phyloP scores from a whole-genome alignment of 2,113 vertebrate genomes.

The Spilogale gracilis region DNA sequence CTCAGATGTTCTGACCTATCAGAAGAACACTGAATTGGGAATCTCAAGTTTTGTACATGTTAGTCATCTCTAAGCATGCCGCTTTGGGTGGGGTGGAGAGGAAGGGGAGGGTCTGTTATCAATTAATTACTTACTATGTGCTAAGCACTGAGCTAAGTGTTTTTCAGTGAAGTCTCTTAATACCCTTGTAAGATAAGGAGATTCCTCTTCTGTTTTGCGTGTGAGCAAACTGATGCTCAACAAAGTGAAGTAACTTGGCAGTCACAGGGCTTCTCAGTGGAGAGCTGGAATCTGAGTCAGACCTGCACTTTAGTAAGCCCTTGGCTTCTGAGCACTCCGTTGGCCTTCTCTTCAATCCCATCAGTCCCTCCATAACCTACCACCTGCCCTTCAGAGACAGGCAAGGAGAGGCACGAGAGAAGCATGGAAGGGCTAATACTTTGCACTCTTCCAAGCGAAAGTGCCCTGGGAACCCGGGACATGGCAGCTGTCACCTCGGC shows the following conservation, averaged over 20 bases:
- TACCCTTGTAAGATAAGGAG: background rate
- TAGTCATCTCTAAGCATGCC: background rate
- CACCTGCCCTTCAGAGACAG: background rate
- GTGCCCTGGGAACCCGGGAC: background rate
- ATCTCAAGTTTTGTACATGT: background rate
- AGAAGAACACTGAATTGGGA: background rate
- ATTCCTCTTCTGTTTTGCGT: background rate
- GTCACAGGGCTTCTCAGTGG: background rate
- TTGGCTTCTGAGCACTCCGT: background rate
- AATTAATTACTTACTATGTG: background rate
- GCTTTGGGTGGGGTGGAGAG: background rate
- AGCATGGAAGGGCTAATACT: background rate
- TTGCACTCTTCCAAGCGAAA: background rate
- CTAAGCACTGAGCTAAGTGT: background rate
- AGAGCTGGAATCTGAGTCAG: background rate
- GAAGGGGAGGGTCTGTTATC: fast-evolving
- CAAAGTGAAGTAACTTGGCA: background rate
- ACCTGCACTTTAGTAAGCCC: background rate
- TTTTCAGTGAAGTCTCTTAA: background rate
- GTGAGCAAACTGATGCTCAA: background rate
- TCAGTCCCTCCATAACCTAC: background rate
- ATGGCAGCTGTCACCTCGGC: constrained; percentile 62
- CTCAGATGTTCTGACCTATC: background rate
- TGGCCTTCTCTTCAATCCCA: background rate
- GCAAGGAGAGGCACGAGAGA: background rate